Evolutionary conservation across 2,888 invertebrate species (phyloP).

Genomic region (Eretmocerus hayati): DNA sequence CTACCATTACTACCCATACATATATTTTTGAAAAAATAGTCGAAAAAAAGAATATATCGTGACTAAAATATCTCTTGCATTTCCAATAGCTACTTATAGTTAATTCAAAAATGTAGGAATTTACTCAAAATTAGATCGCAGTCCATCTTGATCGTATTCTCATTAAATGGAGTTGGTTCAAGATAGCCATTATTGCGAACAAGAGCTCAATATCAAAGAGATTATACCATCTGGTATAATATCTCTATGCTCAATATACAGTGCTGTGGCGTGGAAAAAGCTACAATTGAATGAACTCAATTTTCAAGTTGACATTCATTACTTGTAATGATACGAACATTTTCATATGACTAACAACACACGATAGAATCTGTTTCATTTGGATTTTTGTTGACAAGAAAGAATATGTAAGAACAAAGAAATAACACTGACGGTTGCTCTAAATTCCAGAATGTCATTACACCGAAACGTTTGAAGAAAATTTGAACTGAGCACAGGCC

Average conservation of each 20-base stretch:
- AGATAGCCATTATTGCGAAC: conserved; percentile 1
- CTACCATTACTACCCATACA: conserved; percentile 5
- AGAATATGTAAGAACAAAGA: background rate
- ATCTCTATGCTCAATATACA: too few species aligned
- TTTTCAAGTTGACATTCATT: conserved; percentile 1
- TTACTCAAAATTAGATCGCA: background rate
- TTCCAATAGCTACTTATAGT: too few species aligned
- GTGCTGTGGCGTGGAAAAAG: conserved; percentile 8
- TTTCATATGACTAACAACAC: conserved; percentile 14
- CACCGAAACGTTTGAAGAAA: too few species aligned
- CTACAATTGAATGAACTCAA: background rate
- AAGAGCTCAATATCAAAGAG: conserved; percentile 8
- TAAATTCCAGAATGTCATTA: too few species aligned
- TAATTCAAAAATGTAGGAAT: background rate
- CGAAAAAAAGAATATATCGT: background rate
- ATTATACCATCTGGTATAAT: too few species aligned
- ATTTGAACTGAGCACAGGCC: too few species aligned
- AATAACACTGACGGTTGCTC: too few species aligned
- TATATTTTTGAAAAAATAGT: conserved; percentile 2
- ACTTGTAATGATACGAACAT: conserved; percentile 4
- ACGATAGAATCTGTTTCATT: conserved; percentile 8
- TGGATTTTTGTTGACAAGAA: background rate
- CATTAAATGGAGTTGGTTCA: background rate
- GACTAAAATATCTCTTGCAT: too few species aligned
- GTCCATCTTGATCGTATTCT: background rate